Evolutionary conservation across 2,797 vertebrate genomes (phyloP), one percentile per base, ranked within the genome.

Genomic region (Dicrostonyx torquatus): DNA sequence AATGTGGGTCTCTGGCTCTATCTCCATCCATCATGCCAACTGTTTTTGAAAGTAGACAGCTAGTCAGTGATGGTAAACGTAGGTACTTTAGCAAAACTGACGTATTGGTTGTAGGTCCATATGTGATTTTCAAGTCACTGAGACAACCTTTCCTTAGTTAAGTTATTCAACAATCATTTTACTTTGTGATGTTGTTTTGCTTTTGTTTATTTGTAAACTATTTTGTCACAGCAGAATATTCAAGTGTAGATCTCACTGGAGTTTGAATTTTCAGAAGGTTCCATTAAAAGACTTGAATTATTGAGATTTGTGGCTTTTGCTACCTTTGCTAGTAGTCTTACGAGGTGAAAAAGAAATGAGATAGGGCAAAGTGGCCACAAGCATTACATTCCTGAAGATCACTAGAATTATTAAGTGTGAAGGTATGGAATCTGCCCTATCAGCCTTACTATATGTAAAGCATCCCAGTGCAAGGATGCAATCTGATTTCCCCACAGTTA

Each of bases 91-190:
- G 34, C 73, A 6, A 31, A 87, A 72, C 0, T 75, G 43, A 50
- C 2, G 88, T 2, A 22, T 48, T 89, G 26, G 37, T 72, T 82
- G 90, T 40, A 53, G 29, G 90, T 58, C 77, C 12, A 55, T 78
- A 78, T n/a, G 60, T 66, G 2, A 50, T 88, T 95, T 95, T 85
- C 34, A 66, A 79, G 53, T 84, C 37, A 43, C n/a, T 29, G 40
- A 29, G 58, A 77, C 58, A 93, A 48, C 43, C 78, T 87, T 90
- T 89, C 4, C 60, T 48, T 26, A 55, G 22, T 77, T 88, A 88
- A 13, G 70, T 53, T 75, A 15, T 55, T 93, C 82, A 91, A 43
- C 31, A 76, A 66, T 48, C 18, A 66, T 58, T 93, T 85, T 14
- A 72, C 60, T 78, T 6, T 53, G 1, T 87, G 24, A 15, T 94